Conservation (phyloP, 2,888 invertebrate species). For the Formica aserva region DNA sequence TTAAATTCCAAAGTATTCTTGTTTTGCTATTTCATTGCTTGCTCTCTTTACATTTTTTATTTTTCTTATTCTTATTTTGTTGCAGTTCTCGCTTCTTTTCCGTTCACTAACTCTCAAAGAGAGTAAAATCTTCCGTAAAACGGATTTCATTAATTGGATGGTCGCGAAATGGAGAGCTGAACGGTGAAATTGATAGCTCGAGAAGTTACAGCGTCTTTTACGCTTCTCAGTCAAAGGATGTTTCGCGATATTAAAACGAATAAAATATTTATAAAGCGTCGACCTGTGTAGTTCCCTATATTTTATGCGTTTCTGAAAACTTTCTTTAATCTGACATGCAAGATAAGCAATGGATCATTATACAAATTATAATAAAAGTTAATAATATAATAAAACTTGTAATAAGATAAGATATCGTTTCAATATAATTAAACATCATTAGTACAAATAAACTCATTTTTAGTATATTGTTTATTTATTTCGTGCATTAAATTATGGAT, state of each 20-base stretch:
- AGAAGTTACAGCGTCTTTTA: slow-evolving; percentile 36
- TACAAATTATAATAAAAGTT: not conserved
- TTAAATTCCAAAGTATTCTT: no score
- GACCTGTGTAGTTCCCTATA: slow-evolving; percentile 11
- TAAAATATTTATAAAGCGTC: slow-evolving; percentile 39
- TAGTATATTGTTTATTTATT: not conserved
- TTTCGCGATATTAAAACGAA: slow-evolving; percentile 28
- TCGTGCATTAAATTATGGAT: not conserved
- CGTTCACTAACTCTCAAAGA: slow-evolving; percentile 18
- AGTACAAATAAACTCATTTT: not conserved
- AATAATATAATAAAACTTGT: not conserved
- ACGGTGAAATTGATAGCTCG: slow-evolving; percentile 46
- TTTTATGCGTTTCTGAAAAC: not conserved
- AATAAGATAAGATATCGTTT: not conserved
- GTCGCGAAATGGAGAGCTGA: slow-evolving; percentile 69
- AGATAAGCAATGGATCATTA: not conserved
- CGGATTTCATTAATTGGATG: slow-evolving; percentile 76
- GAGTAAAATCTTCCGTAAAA: slow-evolving; percentile 25
- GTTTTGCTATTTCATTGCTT: not conserved
- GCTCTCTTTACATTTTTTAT: not conserved
- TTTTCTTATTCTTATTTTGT: not conserved
- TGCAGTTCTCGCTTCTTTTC: slow-evolving; percentile 30
- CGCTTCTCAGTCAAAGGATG: slow-evolving; percentile 21
- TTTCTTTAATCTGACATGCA: not conserved
- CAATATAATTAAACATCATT: not conserved